Evolutionary conservation across 2,888 invertebrate species (phyloP).

Genomic region (Liopterus haemorrhoidalis): DNA sequence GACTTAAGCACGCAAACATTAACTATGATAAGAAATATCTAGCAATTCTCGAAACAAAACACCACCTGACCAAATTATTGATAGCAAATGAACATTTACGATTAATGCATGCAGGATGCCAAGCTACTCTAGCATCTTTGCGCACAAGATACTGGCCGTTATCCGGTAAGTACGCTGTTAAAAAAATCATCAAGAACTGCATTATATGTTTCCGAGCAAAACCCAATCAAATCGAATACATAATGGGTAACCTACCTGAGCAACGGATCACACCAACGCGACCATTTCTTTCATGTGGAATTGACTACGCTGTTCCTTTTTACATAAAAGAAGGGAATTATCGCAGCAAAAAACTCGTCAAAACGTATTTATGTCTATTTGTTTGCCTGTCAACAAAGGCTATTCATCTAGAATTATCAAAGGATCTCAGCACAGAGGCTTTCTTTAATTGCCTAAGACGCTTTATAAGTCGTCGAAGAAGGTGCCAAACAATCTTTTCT

Average conservation of each 20-base stretch:
- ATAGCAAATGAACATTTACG: constrained; percentile 3
- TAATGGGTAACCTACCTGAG: constrained; percentile 31
- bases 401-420: constrained; percentile 27
- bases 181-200: constrained; percentile 23
- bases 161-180: constrained; percentile 16
- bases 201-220: constrained; percentile 16
- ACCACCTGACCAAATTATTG: constrained; percentile 8
- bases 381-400: constrained; percentile 27
- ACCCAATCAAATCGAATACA: constrained; percentile 13
- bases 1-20: constrained; percentile 7
- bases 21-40: constrained; percentile 6
- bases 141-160: constrained; percentile 26
- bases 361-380: constrained; percentile 23
- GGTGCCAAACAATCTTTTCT: constrained; percentile 17
- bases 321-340: constrained; percentile 13
- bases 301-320: constrained; percentile 31
- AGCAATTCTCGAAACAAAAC: not conserved
- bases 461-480: constrained; percentile 25
- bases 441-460: constrained; percentile 28
- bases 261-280: constrained; percentile 18
- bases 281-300: constrained; percentile 25
- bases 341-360: constrained; percentile 12
- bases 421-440: constrained; percentile 21
- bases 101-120: constrained; percentile 18
- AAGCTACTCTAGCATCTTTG: constrained; percentile 26